phyloP scores from a whole-genome alignment of 2,888 invertebrate genomes.

The Malachius bipustulatus region DNA sequence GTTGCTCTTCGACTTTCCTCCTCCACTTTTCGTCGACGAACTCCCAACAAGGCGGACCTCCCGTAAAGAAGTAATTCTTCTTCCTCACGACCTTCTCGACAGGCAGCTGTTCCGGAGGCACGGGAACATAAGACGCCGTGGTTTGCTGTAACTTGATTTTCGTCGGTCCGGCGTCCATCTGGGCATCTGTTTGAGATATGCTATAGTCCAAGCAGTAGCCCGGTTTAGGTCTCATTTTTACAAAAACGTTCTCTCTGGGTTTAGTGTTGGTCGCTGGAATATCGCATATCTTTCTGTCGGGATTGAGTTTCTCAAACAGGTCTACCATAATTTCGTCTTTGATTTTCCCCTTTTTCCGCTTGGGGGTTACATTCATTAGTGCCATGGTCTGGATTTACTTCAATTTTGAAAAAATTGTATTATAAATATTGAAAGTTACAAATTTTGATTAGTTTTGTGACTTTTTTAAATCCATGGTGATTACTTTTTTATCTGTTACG shows the following conservation, averaged over 20 bases:
- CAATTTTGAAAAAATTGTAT: too few species aligned
- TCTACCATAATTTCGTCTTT: not conserved
- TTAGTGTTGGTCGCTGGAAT: slow-evolving; percentile 7
- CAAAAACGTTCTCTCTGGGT: slow-evolving; percentile 6
- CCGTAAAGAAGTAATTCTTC: slow-evolving; percentile 12
- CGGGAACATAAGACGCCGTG: slow-evolving; percentile 13
- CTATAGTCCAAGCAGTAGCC: slow-evolving; percentile 13
- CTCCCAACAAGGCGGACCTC: slow-evolving; percentile 25
- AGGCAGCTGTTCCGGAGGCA: not conserved
- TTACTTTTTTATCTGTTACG: too few species aligned
- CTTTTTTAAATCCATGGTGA: too few species aligned
- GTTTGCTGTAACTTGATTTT: slow-evolving; percentile 15
- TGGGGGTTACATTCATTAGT: not conserved
- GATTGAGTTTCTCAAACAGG: not conserved
- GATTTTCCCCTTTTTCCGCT: not conserved
- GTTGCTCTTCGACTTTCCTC: slow-evolving; percentile 17
- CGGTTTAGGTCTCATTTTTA: slow-evolving; percentile 4
- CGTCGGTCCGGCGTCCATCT: slow-evolving; percentile 17
- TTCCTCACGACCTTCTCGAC: not conserved
- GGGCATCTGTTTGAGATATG: slow-evolving; percentile 17
- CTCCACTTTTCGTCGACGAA: slow-evolving; percentile 27
- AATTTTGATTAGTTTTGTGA: too few species aligned
- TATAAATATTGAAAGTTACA: too few species aligned
- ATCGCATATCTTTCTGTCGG: slow-evolving; percentile 6
- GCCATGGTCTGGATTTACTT: too few species aligned